Conservation (phyloP, 2,797 vertebrate species). For the Enteromius mattozi region DNA sequence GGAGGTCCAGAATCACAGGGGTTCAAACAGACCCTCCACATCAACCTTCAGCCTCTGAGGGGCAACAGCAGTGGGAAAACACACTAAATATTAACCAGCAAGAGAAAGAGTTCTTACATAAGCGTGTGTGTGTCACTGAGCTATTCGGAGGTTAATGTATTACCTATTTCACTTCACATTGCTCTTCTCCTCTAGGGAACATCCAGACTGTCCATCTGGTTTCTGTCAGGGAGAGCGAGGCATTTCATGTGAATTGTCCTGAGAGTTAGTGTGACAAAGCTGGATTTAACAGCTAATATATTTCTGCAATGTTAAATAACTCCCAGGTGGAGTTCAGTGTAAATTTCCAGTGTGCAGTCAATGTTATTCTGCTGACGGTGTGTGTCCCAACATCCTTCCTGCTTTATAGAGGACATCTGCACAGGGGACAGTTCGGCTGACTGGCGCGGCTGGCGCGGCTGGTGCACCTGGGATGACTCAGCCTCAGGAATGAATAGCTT, state of each 20-base stretch:
- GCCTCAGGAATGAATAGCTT: neutral
- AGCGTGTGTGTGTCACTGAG: neutral
- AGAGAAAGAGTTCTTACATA: constrained; percentile 35
- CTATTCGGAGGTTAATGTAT: constrained; percentile 26
- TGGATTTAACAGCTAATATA: constrained; percentile 31
- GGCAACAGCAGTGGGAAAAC: constrained; percentile 26
- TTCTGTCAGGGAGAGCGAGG: constrained; percentile 12
- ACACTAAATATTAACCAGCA: constrained; percentile 56
- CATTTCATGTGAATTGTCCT: neutral
- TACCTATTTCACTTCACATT: constrained; percentile 1
- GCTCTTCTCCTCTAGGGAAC: neutral
- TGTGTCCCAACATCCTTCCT: constrained; percentile 36
- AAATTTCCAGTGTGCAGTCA: neutral
- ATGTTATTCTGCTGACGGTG: constrained; percentile 31
- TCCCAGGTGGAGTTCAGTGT: constrained; percentile 17
- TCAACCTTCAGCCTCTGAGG: constrained; percentile 54
- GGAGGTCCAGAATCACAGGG: constrained; percentile 29
- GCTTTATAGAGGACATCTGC: constrained; percentile 28
- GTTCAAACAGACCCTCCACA: constrained; percentile 24
- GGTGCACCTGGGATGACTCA: constrained; percentile 11
- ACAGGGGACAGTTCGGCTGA: constrained; percentile 10
- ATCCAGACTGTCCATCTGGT: constrained; percentile 26
- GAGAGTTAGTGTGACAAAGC: neutral
- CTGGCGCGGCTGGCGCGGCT: neutral
- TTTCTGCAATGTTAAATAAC: constrained; percentile 34